Percentiles rank a stretch among this genome's conserved stretches.
phyloP scores from a whole-genome alignment of 2,797 vertebrate species.

The Echiichthys vipera region DNA sequence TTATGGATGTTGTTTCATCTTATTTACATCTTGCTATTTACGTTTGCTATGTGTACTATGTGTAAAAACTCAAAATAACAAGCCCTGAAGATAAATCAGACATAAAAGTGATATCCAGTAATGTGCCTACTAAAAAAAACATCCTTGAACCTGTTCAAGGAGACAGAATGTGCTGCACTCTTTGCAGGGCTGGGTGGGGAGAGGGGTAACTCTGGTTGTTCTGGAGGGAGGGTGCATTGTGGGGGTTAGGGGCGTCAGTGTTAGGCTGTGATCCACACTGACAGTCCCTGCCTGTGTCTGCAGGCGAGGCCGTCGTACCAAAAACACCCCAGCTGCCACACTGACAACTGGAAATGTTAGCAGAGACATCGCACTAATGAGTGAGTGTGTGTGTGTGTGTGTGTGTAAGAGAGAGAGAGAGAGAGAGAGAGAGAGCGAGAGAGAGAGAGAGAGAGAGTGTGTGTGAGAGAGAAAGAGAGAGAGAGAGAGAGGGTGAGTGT shows the following conservation, averaged over 20 bases:
- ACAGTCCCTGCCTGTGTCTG: conserved; percentile 67
- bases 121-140: not conserved
- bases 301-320: conserved; percentile 63
- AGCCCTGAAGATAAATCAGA: not conserved
- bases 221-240: not conserved
- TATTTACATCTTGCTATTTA: not conserved
- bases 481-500: no score
- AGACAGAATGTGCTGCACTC: not conserved
- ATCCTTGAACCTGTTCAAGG: conserved; percentile 18
- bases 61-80: not conserved
- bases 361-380: conserved; percentile 79
- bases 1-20: not conserved
- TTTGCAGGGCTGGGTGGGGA: not conserved
- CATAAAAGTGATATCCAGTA: not conserved
- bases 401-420: no score
- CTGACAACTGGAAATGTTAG: conserved; percentile 79
- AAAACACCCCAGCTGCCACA: conserved; percentile 65
- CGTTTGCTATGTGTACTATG: not conserved
- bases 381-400: conserved; percentile 30
- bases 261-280: conserved; percentile 67
- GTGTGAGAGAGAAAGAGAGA: no score
- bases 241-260: conserved; percentile 27
- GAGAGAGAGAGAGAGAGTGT: no score
- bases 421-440: no score
- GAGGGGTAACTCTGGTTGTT: not conserved